Conservation (phyloP, 2,888 invertebrate genomes). For the Zygogramma bicolorata region DNA sequence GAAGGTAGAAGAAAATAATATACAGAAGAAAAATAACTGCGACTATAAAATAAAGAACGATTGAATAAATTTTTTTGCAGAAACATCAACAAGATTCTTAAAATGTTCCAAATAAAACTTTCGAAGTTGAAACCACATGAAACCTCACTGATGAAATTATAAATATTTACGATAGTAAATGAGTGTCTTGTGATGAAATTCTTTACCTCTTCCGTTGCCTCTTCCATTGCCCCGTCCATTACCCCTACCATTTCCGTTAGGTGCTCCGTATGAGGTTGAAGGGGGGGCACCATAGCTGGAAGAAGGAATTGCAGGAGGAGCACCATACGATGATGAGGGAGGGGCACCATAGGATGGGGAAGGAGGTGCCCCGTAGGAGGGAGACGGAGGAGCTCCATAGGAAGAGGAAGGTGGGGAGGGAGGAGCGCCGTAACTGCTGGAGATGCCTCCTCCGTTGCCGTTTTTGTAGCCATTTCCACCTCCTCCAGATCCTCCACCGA, state of each 20-base stretch:
- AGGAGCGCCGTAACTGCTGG: conserved; percentile 56
- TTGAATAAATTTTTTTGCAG: too few relatives aligned
- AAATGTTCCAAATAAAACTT: too few relatives aligned
- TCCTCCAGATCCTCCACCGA: conserved; percentile 30
- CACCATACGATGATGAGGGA: conserved; percentile 56
- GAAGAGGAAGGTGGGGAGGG: conserved; percentile 53
- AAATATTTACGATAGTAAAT: not conserved
- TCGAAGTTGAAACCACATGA: too few relatives aligned
- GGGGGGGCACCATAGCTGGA: conserved; percentile 58
- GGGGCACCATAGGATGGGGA: conserved; percentile 56
- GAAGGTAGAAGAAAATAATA: too few relatives aligned
- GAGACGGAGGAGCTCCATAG: conserved; percentile 61
- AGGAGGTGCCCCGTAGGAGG: conserved; percentile 59
- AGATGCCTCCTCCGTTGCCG: conserved; percentile 46
- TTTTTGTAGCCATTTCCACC: conserved; percentile 4
- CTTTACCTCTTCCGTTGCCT: conserved; percentile 40
- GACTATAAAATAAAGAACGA: too few relatives aligned
- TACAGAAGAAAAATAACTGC: too few relatives aligned
- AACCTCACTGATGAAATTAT: too few relatives aligned
- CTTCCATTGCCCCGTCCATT: not conserved
- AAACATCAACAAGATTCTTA: too few relatives aligned
- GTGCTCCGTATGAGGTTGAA: conserved; percentile 40
- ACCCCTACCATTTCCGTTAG: conserved; percentile 60
- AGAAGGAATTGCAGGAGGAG: conserved; percentile 58
- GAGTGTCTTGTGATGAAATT: not conserved